These are phyloP conservation scores for Heliconius charithonia DNA, from an alignment of 2,888 invertebrate species.

Conservation along the genomic window DNA sequence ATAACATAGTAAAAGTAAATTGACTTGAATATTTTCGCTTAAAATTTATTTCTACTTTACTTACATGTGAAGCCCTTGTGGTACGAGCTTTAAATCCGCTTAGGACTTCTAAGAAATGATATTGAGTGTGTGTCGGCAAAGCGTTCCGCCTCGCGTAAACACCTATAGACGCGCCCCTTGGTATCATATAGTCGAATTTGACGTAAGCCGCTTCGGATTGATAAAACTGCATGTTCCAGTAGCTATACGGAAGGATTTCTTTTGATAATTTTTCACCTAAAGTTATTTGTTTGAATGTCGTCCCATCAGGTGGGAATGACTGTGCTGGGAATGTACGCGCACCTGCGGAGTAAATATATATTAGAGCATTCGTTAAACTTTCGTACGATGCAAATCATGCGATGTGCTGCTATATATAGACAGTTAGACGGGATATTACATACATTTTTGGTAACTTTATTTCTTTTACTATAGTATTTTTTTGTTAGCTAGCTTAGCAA, in stretches of 20 bases:
- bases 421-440: neutral
- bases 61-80: conserved; percentile 93
- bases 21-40: conserved; percentile 16
- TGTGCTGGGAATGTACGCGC: conserved; percentile 94
- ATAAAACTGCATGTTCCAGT: conserved; percentile 99
- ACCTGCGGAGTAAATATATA: conserved; percentile 81
- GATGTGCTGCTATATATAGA: conserved; percentile 42
- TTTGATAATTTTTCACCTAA: conserved; percentile 94
- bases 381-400: conserved; percentile 56
- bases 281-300: conserved; percentile 94
- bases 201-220: conserved; percentile 97
- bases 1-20: conserved; percentile 20
- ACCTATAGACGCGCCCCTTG: conserved; percentile 95
- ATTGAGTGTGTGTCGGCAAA: conserved; percentile 97
- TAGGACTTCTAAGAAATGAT: conserved; percentile 96
- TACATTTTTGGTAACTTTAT: neutral
- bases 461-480: neutral
- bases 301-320: conserved; percentile 96
- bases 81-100: conserved; percentile 94
- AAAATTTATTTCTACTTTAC: conserved; percentile 63
- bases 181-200: conserved; percentile 96
- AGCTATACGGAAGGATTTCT: conserved; percentile 96
- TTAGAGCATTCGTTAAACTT: conserved; percentile 23
- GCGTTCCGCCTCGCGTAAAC: conserved; percentile 97
- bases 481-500: neutral